Base-by-base conservation (phyloP, 2,888 invertebrate species). In the Seladonia tumulorum region DNA sequence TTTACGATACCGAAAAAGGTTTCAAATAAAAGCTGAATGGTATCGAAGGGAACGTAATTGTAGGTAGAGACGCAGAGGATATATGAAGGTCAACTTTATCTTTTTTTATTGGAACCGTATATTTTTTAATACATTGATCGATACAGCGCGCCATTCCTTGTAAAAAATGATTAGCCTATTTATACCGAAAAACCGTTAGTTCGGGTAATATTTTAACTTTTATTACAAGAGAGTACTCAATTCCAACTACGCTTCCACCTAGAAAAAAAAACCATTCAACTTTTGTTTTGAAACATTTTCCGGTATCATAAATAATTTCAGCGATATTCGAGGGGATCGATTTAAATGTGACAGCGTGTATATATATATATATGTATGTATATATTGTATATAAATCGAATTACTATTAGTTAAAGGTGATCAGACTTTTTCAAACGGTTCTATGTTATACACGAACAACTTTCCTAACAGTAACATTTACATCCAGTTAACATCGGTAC, bases 381-480 rank as follows among this genome's bases (percentile, higher is more conserved):
- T 47, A 29, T 63, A 75, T 47, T 29, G 18, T 47, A 49, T 47
- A 39, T 63, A 75, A 57, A 16, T 75, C 49, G 25, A 78, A 74
- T 70, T 42, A 45, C 16, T 35, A 35, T 35, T 35, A 35, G 73
- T 63, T 77, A 72, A 81, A 63, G 12, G 39, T 49, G 25, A 68
- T 74, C 47, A 60, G 73, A 74, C 16, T 49, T 74, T 74, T 47
- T 49, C 18, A 80, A 80, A 60, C 49, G n/a, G 16, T 47, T 70
- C 42, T 70, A 70, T 70, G 42, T 57, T 77, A 83, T n/a, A 45
- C 76, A 82, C 57, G 39, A n/a, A 72, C 72, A 83, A 45, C 57
- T 76, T 68, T 76, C 12, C 29, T 75, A 78, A 49, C 45, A 70
- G 16, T 74, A 71, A 78, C 25, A 78, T 70, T 77, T 70, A 77